These are phyloP conservation scores for Plagiodera versicolora DNA, from an alignment of 2,888 invertebrate species.

Conservation along the genomic window DNA sequence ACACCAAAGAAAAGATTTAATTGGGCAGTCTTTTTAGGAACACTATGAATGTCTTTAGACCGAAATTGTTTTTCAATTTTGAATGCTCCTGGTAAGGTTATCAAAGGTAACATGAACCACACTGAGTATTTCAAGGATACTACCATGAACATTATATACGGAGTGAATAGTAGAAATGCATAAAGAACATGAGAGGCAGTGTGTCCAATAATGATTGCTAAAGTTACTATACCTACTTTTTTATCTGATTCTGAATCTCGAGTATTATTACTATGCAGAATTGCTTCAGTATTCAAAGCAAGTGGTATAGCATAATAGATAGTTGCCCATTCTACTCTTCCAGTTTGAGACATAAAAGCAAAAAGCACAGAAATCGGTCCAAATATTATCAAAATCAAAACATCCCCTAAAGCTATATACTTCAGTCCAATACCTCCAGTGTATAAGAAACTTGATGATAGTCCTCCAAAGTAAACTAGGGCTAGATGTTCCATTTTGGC, in stretches of 20 bases:
- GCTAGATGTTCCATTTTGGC: conserved; percentile 95
- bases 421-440: conserved; percentile 95
- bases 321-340: conserved; percentile 85
- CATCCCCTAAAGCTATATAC: conserved; percentile 93
- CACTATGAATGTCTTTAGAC: conserved; percentile 73
- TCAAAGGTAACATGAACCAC: conserved; percentile 86
- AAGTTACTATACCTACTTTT: conserved; percentile 88
- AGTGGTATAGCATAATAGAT: conserved; percentile 93
- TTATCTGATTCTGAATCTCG: conserved; percentile 87
- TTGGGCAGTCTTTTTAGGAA: conserved; percentile 87
- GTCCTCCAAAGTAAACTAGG: conserved; percentile 90
- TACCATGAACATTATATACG: conserved; percentile 87
- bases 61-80: conserved; percentile 88
- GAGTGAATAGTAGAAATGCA: conserved; percentile 85
- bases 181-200: conserved; percentile 90
- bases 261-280: conserved; percentile 93
- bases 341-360: conserved; percentile 91
- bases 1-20: conserved; percentile 90
- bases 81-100: conserved; percentile 87
- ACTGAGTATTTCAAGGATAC: conserved; percentile 80
- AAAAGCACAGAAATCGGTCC: conserved; percentile 93
- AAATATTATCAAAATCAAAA: conserved; percentile 88
- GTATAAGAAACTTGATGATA: conserved; percentile 94
- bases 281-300: conserved; percentile 92
- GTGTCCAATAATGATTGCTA: conserved; percentile 91